Percentiles rank a stretch among this genome's conserved stretches.
These are phyloP conservation scores for Argyra leucocephala DNA, from an alignment of 2,888 invertebrate species.

Conservation along the genomic window DNA sequence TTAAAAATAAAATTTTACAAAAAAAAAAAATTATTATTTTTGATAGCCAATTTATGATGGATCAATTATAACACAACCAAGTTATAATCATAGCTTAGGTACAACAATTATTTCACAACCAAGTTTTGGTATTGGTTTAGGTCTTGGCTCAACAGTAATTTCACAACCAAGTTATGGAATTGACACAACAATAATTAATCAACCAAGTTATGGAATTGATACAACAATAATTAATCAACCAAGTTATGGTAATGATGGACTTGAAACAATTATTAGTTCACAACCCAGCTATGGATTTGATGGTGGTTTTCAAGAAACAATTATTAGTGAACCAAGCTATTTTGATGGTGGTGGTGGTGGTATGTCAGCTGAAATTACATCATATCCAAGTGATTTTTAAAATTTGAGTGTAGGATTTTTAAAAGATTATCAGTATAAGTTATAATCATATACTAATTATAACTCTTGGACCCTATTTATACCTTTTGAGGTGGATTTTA, in stretches of 20 bases:
- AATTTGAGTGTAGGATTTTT: no score
- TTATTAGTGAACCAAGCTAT: neutral
- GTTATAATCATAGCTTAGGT: slow-evolving; percentile 2
- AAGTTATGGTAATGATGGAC: slow-evolving; percentile 4
- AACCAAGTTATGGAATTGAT: slow-evolving; percentile 1
- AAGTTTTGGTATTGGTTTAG: neutral
- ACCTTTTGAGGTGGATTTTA: no score
- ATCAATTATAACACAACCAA: neutral
- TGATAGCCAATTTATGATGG: neutral
- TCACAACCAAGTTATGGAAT: slow-evolving; percentile 6
- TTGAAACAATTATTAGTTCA: neutral
- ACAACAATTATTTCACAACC: neutral
- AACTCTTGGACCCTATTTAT: no score
- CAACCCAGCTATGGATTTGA: neutral
- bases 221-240: slow-evolving; percentile 1
- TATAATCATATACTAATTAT: no score
- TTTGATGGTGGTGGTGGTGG: neutral
- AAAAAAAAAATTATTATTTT: neutral
- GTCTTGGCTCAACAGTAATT: neutral
- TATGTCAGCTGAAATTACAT: neutral
- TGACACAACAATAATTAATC: neutral
- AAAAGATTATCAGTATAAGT: no score
- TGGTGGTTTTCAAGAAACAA: neutral
- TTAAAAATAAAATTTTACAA: no score
- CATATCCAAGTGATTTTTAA: neutral